Evolutionary conservation across 2,797 vertebrate species (phyloP).

Genomic region (Hydrolagus colliei): DNA sequence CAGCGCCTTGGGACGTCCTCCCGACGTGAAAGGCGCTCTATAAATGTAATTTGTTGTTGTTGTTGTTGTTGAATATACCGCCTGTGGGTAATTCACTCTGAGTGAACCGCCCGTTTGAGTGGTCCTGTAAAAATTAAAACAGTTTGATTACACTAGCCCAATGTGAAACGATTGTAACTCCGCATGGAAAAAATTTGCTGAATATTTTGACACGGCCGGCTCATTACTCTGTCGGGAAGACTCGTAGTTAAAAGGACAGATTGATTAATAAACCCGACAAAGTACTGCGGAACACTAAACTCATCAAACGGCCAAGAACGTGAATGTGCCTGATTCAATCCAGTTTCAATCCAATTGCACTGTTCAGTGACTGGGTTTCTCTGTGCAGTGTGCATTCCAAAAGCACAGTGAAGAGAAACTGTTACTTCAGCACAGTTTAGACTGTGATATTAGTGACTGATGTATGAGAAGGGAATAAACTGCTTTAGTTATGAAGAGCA

Average conservation of each 20-base stretch:
- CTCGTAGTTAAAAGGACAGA: neutral
- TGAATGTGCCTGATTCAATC: neutral
- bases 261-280: neutral
- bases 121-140: neutral
- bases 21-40: too few relatives aligned
- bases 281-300: neutral
- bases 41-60: too few relatives aligned
- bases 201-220: neutral
- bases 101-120: neutral
- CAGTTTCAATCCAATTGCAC: neutral
- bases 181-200: too few relatives aligned
- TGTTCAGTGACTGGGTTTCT: too few relatives aligned
- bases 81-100: too few relatives aligned
- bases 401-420: neutral
- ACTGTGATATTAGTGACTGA: neutral
- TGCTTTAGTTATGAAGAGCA: neutral
- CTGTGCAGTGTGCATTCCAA: neutral
- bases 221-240: neutral
- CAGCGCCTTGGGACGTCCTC: too few relatives aligned
- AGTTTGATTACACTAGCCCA: neutral
- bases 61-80: neutral
- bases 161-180: neutral
- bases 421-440: neutral
- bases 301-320: neutral
- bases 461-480: neutral